A percentile compares a stretch with the other conserved stretches of the same genome.
phyloP scores from a whole-genome alignment of 2,113 vertebrate species.

The Maccullochella peelii region DNA sequence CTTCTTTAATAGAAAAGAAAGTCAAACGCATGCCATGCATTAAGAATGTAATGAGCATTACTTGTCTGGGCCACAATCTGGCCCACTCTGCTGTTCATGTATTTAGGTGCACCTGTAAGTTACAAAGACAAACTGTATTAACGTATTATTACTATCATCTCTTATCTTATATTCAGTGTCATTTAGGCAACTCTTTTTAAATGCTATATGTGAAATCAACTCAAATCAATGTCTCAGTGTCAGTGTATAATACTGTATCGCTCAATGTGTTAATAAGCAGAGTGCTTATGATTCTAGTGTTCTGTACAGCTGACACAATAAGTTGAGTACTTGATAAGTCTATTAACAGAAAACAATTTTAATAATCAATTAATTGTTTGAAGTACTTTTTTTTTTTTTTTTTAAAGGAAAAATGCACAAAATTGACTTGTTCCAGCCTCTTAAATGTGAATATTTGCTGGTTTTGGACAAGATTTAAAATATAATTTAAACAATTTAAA shows the following conservation, averaged over 20 bases:
- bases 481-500: not conserved
- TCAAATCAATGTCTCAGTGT: not conserved
- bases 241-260: not conserved
- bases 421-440: no score
- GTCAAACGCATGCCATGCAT: slow-evolving; percentile 37
- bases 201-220: not conserved
- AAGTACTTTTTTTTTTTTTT: not conserved
- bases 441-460: not conserved
- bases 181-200: not conserved
- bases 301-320: not conserved
- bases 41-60: slow-evolving; percentile 31
- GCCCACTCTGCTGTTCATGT: not conserved
- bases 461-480: not conserved
- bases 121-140: not conserved
- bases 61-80: slow-evolving; percentile 13
- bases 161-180: not conserved
- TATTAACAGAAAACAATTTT: not conserved
- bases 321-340: not conserved
- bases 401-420: not conserved
- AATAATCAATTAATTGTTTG: not conserved
- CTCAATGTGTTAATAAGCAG: not conserved
- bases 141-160: no score
- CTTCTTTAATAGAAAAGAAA: slow-evolving; percentile 52
- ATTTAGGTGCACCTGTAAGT: slow-evolving; percentile 1
- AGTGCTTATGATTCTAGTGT: not conserved